Percentiles rank a stretch among this genome's conserved stretches.
Evolutionary conservation across 2,797 vertebrate genomes (phyloP).

Genomic region (Anolis apletophallus): DNA sequence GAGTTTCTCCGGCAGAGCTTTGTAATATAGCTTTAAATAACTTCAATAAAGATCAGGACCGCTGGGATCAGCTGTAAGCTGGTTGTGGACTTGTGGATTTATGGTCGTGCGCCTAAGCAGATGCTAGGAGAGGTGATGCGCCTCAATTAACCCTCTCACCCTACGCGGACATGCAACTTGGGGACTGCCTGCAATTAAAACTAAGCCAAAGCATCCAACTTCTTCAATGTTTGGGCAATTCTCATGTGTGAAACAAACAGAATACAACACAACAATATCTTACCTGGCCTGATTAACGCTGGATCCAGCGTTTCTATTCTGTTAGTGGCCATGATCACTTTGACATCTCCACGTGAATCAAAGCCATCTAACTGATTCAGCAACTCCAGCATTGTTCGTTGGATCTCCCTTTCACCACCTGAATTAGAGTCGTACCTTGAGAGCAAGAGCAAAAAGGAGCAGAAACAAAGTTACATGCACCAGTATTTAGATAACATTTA

Average conservation of each 20-base stretch:
- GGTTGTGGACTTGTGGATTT: no score
- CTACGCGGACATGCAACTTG: no score
- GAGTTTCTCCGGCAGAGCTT: no score
- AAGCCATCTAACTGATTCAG: slow-evolving; percentile 97
- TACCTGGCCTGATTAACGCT: slow-evolving; percentile 96
- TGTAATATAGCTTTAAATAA: no score
- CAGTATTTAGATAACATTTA: not conserved
- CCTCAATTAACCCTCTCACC: no score
- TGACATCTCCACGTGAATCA: slow-evolving; percentile 95
- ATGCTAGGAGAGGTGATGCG: no score
- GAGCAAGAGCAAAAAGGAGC: not conserved
- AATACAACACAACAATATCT: not conserved
- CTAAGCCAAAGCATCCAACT: not conserved
- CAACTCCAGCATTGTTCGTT: slow-evolving; percentile 97
- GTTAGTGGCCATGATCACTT: slow-evolving; percentile 99
- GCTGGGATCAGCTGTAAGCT: no score
- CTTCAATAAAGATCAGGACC: no score
- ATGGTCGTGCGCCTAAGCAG: no score
- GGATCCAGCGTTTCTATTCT: slow-evolving; percentile 97
- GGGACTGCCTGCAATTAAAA: not conserved
- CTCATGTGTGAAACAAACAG: not conserved
- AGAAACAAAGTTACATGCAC: not conserved
- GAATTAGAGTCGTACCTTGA: slow-evolving; percentile 96
- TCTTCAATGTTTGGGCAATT: not conserved
- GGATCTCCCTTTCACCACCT: slow-evolving; percentile 95